These are phyloP conservation scores for Spialia ferax DNA, from an alignment of 2,888 invertebrate genomes.

Conservation along the genomic window DNA sequence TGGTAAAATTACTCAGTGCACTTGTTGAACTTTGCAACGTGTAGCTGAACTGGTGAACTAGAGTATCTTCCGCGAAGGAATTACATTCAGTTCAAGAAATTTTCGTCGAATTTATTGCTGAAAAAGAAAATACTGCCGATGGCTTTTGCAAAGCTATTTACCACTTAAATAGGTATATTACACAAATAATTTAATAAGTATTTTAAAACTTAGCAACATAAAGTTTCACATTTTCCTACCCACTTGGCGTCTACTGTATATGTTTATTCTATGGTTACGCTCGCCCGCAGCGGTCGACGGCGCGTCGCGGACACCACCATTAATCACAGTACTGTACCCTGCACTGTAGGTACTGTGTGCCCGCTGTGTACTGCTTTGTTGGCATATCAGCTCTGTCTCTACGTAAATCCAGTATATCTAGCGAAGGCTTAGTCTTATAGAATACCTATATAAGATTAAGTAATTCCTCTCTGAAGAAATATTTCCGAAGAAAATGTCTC, in stretches of 20 bases:
- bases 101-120: no score
- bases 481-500: no score
- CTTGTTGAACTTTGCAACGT: no score
- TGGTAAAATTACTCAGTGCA: no score
- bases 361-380: constrained; percentile 28
- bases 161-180: neutral
- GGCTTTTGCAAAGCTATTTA: neutral
- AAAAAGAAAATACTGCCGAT: no score
- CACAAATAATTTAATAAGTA: neutral
- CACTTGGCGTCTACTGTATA: neutral
- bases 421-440: neutral
- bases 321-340: constrained; percentile 65
- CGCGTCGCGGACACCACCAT: constrained; percentile 76
- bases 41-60: no score
- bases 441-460: neutral
- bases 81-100: no score
- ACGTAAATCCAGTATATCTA: constrained; percentile 6
- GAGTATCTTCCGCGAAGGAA: no score
- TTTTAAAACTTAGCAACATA: neutral
- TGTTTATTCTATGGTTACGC: neutral
- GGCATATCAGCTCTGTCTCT: constrained; percentile 26
- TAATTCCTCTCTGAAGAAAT: neutral
- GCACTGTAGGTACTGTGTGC: constrained; percentile 15
- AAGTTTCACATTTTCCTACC: neutral
- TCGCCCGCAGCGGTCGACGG: constrained; percentile 52